Conservation (phyloP, 2,797 vertebrate genomes). For the Sebastes variabilis region DNA sequence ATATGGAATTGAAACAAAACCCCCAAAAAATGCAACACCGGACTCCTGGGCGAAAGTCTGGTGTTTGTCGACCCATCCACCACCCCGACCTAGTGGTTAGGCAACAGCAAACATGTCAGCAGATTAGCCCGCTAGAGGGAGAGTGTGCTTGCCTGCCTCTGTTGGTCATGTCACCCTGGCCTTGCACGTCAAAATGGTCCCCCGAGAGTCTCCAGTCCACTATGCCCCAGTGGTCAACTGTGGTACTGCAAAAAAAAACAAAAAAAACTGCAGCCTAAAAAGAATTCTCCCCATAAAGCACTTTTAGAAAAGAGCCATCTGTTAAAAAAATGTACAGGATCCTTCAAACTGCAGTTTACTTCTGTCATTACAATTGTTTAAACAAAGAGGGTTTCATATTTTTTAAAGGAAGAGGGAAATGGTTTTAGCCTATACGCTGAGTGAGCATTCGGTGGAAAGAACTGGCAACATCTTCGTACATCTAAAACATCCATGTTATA, state of each 20-base stretch:
- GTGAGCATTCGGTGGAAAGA: neutral
- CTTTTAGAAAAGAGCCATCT: neutral
- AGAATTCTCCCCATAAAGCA: neutral
- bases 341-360: neutral
- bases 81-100: neutral
- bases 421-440: neutral
- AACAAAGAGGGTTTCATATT: neutral
- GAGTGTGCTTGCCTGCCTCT: neutral
- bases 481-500: neutral
- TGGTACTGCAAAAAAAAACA: neutral
- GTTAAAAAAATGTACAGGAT: neutral
- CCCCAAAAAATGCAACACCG: no score
- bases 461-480: neutral
- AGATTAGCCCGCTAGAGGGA: neutral
- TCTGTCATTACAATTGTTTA: neutral
- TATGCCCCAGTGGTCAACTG: neutral
- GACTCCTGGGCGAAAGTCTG: no score
- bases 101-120: neutral
- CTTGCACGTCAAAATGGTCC: neutral
- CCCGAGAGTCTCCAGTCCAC: neutral
- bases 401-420: neutral
- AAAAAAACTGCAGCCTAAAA: neutral
- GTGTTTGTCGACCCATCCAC: no score
- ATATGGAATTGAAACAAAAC: no score
- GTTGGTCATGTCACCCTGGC: neutral